Conservation (phyloP, 2,113 vertebrate genomes). For the Brienomyrus brachyistius region DNA sequence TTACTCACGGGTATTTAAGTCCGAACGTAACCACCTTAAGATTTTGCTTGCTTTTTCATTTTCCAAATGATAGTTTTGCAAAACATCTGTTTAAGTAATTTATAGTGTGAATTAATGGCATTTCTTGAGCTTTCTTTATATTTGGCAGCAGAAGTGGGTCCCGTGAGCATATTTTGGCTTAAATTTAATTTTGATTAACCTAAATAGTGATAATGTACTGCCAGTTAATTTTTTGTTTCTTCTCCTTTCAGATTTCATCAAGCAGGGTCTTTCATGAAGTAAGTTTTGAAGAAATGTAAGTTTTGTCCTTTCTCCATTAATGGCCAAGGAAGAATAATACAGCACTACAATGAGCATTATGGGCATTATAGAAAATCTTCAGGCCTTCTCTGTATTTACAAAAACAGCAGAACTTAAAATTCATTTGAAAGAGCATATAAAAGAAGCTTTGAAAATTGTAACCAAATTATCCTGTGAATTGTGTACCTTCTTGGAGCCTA, state of each 20-base stretch:
- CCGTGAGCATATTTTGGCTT: not conserved
- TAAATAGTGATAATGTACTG: not conserved
- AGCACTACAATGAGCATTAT: not conserved
- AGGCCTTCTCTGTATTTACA: not conserved
- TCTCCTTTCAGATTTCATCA: not conserved
- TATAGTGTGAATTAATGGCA: not conserved
- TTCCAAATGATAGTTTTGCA: not conserved
- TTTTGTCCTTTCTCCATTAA: not conserved
- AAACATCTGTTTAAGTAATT: not conserved
- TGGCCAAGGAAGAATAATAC: not conserved
- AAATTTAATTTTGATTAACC: not conserved
- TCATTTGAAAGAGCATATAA: not conserved
- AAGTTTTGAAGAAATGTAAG: not conserved
- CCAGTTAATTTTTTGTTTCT: not conserved
- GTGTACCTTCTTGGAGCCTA: not conserved
- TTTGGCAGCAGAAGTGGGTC: too few species aligned
- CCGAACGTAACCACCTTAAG: not conserved
- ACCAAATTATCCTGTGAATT: not conserved
- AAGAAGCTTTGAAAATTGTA: not conserved
- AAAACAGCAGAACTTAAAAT: not conserved
- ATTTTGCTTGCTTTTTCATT: not conserved
- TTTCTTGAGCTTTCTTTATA: not conserved
- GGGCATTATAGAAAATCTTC: not conserved
- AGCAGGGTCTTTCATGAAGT: not conserved
- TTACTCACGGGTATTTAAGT: not conserved